Percentiles rank a stretch among this genome's conserved stretches.
Evolutionary conservation across 1,140 invertebrate species (phyloP).

Genomic region (Philotrypesis tridentata): DNA sequence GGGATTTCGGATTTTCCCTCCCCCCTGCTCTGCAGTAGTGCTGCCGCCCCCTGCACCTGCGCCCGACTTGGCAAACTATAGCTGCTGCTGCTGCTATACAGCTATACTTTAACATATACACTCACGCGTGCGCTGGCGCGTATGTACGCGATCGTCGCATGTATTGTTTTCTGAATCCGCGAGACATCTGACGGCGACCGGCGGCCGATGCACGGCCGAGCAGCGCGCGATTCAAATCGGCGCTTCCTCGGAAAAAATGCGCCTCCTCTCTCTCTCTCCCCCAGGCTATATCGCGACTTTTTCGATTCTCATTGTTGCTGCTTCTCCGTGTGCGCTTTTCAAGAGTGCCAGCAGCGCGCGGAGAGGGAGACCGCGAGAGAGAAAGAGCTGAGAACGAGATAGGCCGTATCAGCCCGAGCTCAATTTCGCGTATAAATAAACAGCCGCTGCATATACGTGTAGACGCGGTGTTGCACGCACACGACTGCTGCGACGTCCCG

Average conservation of each 20-base stretch:
- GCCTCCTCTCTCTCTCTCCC: too few species aligned
- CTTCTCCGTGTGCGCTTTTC: background rate
- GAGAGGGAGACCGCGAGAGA: too few species aligned
- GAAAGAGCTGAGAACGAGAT: too few species aligned
- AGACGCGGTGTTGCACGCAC: too few species aligned
- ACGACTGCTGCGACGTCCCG: background rate
- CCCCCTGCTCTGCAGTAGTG: background rate
- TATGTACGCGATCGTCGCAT: background rate
- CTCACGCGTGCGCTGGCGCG: conserved; percentile 42
- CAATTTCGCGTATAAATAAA: background rate
- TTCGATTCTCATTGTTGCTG: background rate
- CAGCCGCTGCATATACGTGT: background rate
- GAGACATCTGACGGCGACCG: conserved; percentile 33
- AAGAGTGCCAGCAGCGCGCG: background rate
- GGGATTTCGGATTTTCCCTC: background rate
- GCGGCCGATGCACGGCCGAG: background rate
- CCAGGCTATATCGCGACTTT: too few species aligned
- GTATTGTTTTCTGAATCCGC: conserved; percentile 16
- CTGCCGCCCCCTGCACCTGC: background rate
- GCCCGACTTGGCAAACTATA: background rate
- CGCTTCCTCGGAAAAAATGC: too few species aligned
- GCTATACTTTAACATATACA: conserved; percentile 35
- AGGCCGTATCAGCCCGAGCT: background rate
- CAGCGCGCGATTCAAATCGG: conserved; percentile 20
- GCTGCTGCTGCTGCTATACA: background rate